Conservation (phyloP, 2,888 invertebrate genomes). For the Corythucha ciliata region DNA sequence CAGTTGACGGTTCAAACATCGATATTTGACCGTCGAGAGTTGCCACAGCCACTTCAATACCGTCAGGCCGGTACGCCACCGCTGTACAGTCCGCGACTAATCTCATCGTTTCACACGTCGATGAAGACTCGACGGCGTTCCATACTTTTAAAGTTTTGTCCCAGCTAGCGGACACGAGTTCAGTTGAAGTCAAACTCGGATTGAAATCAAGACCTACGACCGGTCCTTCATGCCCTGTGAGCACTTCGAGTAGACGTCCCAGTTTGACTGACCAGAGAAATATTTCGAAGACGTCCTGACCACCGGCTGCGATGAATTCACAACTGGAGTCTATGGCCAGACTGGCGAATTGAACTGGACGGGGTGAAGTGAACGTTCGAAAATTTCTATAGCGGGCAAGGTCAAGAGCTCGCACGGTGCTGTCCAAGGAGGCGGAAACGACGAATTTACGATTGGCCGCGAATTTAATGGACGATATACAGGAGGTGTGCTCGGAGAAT, state of each 20-base stretch:
- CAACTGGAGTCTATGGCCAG: conserved; percentile 80
- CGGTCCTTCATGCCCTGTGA: conserved; percentile 90
- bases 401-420: conserved; percentile 93
- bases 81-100: conserved; percentile 64
- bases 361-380: conserved; percentile 86
- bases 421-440: conserved; percentile 89
- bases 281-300: conserved; percentile 88
- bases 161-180: conserved; percentile 85
- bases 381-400: conserved; percentile 94
- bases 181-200: conserved; percentile 59
- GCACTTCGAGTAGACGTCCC: conserved; percentile 80
- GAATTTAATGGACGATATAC: conserved; percentile 75
- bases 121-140: conserved; percentile 78
- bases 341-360: conserved; percentile 84
- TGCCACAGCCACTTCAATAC: conserved; percentile 84
- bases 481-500: conserved; percentile 81
- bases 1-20: conserved; percentile 63
- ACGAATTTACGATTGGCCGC: conserved; percentile 87
- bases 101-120: conserved; percentile 70
- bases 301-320: conserved; percentile 90
- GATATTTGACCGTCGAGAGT: conserved; percentile 79
- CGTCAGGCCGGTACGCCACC: conserved; percentile 81
- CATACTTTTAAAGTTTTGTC: conserved; percentile 86
- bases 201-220: conserved; percentile 74
- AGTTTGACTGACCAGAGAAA: conserved; percentile 93